Conservation (phyloP, 2,113 vertebrate species). For the Tinamus guttatus region DNA sequence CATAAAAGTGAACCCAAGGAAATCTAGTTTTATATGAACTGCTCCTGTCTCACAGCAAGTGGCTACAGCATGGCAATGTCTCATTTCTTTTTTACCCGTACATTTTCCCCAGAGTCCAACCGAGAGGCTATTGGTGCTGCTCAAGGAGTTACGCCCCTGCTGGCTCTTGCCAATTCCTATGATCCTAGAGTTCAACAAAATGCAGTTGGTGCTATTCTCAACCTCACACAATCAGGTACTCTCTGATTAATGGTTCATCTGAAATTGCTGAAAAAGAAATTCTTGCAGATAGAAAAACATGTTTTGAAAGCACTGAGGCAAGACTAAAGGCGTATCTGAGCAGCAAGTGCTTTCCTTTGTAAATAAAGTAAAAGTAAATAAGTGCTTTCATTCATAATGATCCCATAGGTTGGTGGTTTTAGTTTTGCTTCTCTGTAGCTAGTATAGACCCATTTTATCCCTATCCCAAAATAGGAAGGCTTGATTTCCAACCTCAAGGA, state of each 20-base stretch:
- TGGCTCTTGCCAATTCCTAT: constrained; percentile 80
- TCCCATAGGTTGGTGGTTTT: neutral
- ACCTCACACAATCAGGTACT: constrained; percentile 83
- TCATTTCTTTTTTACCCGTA: neutral
- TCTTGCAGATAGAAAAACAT: neutral
- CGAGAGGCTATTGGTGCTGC: constrained; percentile 74
- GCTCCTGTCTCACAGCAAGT: neutral
- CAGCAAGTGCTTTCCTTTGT: neutral
- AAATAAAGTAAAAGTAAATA: too few species aligned
- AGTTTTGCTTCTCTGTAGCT: neutral
- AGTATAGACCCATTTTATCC: neutral
- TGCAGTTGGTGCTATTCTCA: constrained; percentile 82
- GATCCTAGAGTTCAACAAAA: constrained; percentile 83
- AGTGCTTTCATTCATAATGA: neutral
- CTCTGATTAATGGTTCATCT: neutral
- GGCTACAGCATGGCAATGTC: neutral
- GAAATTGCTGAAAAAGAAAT: neutral
- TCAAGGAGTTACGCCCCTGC: constrained; percentile 77
- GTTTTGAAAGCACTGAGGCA: neutral
- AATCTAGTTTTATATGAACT: neutral
- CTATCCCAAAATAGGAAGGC: neutral
- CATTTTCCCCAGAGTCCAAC: constrained; percentile 76
- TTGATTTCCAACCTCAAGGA: neutral
- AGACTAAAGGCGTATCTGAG: neutral
- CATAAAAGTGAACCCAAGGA: neutral